A percentile compares a stretch with the other conserved stretches of the same genome.
Evolutionary conservation across 64 coral and sea anemone genomes (phyloP).

Genomic region (Orbicella faveolata): DNA sequence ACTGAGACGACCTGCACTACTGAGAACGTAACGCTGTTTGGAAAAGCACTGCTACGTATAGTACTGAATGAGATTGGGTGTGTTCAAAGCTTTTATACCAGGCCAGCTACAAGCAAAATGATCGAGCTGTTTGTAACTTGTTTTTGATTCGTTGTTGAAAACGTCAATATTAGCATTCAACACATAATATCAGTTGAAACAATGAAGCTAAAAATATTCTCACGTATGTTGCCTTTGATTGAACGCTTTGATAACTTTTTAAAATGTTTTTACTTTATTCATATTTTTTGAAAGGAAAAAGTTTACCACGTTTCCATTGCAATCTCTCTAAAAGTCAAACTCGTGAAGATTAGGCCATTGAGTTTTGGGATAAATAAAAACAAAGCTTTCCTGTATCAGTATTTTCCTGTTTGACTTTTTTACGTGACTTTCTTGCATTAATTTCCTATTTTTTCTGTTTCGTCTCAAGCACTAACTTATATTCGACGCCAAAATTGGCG

Average conservation of each 20-base stretch:
- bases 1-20: not conserved
- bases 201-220: no score
- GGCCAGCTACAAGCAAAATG: not conserved
- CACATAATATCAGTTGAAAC: no score
- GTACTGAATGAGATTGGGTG: slow-evolving; percentile 1
- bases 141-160: not conserved
- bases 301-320: no score
- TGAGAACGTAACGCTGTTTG: not conserved
- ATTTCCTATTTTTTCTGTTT: not conserved
- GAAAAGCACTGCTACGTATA: not conserved
- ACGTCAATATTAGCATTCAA: not conserved
- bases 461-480: not conserved
- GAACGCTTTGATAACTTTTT: not conserved
- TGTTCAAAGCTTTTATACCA: not conserved
- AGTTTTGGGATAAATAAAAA: not conserved
- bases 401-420: not conserved
- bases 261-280: not conserved
- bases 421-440: not conserved
- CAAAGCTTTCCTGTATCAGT: not conserved
- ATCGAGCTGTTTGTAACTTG: not conserved
- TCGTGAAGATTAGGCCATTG: not conserved
- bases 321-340: no score
- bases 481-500: not conserved
- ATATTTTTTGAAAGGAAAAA: not conserved
- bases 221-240: no score